Conservation (phyloP, 2,113 vertebrate species). For the Malurus alboscapulatus region DNA sequence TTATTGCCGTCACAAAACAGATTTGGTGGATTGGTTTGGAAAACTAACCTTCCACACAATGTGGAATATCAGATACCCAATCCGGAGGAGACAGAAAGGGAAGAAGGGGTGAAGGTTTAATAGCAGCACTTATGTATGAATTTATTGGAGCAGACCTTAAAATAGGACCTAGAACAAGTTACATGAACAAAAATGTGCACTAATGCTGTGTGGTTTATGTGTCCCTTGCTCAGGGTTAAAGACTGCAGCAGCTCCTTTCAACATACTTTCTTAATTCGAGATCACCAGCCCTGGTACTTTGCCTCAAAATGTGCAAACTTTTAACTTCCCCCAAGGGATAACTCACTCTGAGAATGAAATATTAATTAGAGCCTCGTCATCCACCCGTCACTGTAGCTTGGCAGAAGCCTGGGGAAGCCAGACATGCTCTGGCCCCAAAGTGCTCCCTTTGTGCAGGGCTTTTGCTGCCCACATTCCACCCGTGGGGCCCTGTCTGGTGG, state of each 20-base stretch:
- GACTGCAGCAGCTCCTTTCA: constrained; percentile 34
- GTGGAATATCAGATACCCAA: constrained; percentile 2
- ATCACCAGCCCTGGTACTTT: not conserved
- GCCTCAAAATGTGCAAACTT: constrained; percentile 22
- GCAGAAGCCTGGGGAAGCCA: not conserved
- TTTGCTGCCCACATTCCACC: constrained; percentile 58
- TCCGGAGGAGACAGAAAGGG: not conserved
- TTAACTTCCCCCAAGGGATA: constrained; percentile 41
- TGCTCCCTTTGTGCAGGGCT: constrained; percentile 29
- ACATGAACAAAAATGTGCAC: not conserved
- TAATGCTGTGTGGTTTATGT: not conserved
- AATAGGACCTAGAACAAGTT: not conserved
- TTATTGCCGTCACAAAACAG: constrained; percentile 30
- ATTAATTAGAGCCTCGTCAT: constrained; percentile 15
- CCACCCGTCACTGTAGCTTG: constrained; percentile 1
- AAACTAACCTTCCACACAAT: not conserved
- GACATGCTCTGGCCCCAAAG: constrained; percentile 6
- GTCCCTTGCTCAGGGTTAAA: constrained; percentile 5
- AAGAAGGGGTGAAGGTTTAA: not conserved
- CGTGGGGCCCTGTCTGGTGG: constrained; percentile 29
- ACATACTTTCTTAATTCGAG: constrained; percentile 1
- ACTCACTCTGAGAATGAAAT: constrained; percentile 14
- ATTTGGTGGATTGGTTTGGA: constrained; percentile 23
- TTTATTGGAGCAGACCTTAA: constrained; percentile 19
- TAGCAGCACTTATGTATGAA: not conserved